These are phyloP conservation scores for Didymodactylos carnosus DNA, from an alignment of 2,888 invertebrate species.

Conservation along the genomic window DNA sequence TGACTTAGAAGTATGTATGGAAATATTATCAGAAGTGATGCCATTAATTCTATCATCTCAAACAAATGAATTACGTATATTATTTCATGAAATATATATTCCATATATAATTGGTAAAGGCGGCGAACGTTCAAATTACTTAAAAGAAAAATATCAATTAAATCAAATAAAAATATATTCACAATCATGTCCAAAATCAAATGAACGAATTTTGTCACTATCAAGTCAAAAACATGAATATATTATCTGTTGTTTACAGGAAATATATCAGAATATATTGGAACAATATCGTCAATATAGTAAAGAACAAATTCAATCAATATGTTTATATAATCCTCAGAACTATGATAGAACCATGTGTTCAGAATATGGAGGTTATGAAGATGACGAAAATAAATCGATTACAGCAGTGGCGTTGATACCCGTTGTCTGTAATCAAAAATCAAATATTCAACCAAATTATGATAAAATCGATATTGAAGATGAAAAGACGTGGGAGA, in stretches of 20 bases:
- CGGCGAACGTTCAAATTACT: background rate
- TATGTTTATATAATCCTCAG: background rate
- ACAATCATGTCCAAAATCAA: background rate
- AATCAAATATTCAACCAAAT: too few species aligned
- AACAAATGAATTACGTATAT: background rate
- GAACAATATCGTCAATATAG: background rate
- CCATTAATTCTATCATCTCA: background rate
- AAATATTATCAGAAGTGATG: background rate
- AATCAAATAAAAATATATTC: background rate
- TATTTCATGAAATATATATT: background rate
- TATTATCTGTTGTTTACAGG: background rate
- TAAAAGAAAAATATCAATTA: background rate
- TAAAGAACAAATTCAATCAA: background rate
- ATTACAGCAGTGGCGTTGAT: too few species aligned
- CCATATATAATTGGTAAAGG: background rate
- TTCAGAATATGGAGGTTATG: background rate
- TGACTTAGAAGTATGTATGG: background rate
- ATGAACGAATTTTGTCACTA: background rate
- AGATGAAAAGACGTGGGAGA: background rate
- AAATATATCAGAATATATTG: background rate
- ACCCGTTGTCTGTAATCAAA: too few species aligned
- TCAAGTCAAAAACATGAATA: background rate
- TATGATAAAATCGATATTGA: background rate
- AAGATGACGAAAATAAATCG: background rate
- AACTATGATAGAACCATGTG: background rate